phyloP scores from a whole-genome alignment of 2,113 vertebrate species.

The Coryphaenoides rupestris region DNA sequence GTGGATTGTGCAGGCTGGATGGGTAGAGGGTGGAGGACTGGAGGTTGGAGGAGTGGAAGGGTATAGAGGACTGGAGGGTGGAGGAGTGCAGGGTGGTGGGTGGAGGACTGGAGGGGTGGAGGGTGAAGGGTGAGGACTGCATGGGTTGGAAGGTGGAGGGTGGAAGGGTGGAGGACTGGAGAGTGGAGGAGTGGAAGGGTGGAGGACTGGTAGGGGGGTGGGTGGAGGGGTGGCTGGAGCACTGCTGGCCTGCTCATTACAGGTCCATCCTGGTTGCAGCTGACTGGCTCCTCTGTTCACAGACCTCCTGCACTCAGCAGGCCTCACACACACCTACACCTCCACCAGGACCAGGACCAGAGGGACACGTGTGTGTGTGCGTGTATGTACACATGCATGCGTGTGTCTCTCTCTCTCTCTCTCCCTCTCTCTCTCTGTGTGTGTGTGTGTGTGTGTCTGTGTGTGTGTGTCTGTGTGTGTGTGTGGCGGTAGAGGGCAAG shows the following conservation, averaged over 20 bases:
- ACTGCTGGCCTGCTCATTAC: slow-evolving; percentile 60
- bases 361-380: slow-evolving; percentile 32
- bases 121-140: too few relatives aligned
- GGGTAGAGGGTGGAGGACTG: too few relatives aligned
- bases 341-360: slow-evolving; percentile 20
- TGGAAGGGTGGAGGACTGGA: too few relatives aligned
- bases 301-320: slow-evolving; percentile 71
- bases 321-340: slow-evolving; percentile 68
- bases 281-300: slow-evolving; percentile 69
- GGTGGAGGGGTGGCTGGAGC: slow-evolving; percentile 12
- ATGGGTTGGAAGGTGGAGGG: too few relatives aligned
- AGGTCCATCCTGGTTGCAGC: slow-evolving; percentile 62
- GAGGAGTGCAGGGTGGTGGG: too few relatives aligned
- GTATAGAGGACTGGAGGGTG: too few relatives aligned
- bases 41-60: too few relatives aligned
- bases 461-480: slow-evolving; percentile 24
- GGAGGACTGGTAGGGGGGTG: not conserved
- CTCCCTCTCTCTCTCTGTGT: too few relatives aligned
- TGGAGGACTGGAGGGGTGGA: too few relatives aligned
- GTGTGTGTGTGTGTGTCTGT: slow-evolving; percentile 27
- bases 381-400: slow-evolving; percentile 1
- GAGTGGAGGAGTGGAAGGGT: too few relatives aligned
- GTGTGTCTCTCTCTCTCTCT: too few relatives aligned
- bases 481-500: slow-evolving; percentile 66
- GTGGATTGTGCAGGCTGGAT: too few relatives aligned